Conservation (phyloP, 2,888 invertebrate genomes). For the Polymixis lichenea region DNA sequence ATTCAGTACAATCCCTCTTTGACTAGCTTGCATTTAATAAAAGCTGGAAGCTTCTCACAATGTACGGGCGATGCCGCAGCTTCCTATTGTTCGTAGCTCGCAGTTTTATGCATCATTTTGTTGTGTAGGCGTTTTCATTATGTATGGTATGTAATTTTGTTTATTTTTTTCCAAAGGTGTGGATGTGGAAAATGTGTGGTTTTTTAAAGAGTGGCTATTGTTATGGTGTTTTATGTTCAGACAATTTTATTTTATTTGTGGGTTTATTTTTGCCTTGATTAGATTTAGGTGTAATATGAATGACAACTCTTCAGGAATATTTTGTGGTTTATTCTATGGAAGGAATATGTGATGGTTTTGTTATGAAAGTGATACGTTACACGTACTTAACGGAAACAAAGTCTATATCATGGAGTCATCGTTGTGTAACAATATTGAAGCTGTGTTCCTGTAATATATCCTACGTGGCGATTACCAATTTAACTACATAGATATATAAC, state of each 20-base stretch:
- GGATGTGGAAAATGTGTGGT: conserved; percentile 28
- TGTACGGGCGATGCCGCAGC: conserved; percentile 40
- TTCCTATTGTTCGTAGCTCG: conserved; percentile 47
- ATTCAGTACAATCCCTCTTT: conserved; percentile 33
- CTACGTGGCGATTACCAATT: neutral
- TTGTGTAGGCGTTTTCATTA: conserved; percentile 23
- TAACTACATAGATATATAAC: too few species aligned
- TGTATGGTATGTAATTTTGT: conserved; percentile 19
- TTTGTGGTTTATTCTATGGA: neutral
- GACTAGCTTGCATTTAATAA: conserved; percentile 46
- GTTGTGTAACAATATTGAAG: neutral
- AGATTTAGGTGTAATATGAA: neutral
- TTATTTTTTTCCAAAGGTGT: conserved; percentile 18
- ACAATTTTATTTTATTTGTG: conserved; percentile 6
- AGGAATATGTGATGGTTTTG: neutral
- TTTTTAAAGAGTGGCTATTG: conserved; percentile 22
- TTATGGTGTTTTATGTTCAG: conserved; percentile 36
- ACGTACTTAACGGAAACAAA: neutral
- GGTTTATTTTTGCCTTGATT: neutral
- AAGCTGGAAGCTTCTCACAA: conserved; percentile 28
- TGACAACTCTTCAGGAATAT: neutral
- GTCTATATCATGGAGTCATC: neutral
- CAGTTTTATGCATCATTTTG: conserved; percentile 60
- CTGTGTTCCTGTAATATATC: too few species aligned
- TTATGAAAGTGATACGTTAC: neutral